phyloP scores from a whole-genome alignment of 2,113 vertebrate genomes.

The Pteronura brasiliensis region DNA sequence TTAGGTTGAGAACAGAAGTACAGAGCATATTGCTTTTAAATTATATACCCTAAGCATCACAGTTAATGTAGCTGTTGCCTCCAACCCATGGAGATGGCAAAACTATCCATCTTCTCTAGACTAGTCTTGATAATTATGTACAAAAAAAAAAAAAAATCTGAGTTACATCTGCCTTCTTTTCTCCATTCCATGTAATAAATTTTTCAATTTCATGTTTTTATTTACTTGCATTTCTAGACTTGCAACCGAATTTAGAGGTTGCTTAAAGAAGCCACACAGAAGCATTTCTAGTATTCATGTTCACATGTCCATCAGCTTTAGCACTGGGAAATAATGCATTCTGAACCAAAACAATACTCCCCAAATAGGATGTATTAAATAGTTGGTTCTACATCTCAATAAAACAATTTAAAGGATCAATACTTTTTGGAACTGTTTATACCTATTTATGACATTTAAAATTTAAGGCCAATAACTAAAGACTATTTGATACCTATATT shows the following conservation, averaged over 20 bases:
- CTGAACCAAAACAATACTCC: neutral
- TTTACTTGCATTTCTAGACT: neutral
- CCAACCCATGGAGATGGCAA: accelerated
- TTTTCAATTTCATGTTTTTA: neutral
- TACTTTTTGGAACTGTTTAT: neutral
- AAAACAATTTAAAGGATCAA: neutral
- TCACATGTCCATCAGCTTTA: neutral
- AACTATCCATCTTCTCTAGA: neutral
- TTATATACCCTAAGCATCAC: neutral
- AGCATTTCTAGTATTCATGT: neutral
- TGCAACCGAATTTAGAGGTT: neutral
- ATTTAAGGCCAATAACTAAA: neutral
- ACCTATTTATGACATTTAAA: neutral
- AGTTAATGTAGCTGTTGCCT: neutral
- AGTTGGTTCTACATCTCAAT: neutral
- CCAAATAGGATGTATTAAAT: neutral
- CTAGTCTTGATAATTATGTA: neutral
- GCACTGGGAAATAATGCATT: neutral
- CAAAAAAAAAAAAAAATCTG: neutral
- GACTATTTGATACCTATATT: neutral
- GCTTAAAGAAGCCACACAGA: neutral
- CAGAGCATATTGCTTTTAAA: neutral
- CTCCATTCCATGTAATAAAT: neutral
- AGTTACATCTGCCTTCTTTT: neutral
- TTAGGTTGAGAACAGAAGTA: neutral